phyloP scores from a whole-genome alignment of 2,888 invertebrate species.

The Leucophenga maculata region DNA sequence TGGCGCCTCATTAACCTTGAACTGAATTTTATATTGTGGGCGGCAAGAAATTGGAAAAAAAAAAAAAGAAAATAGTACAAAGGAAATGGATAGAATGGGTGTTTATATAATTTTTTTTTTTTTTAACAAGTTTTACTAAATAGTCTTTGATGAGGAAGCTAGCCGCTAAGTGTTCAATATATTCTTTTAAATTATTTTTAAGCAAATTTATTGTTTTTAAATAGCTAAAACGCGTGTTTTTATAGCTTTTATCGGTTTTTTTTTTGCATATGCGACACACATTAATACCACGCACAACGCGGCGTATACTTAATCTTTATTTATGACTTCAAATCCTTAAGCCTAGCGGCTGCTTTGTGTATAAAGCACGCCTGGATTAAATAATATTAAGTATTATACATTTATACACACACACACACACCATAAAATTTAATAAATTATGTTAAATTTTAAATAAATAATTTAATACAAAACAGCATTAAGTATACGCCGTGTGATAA shows the following conservation, averaged over 20 bases:
- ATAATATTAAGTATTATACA: neutral
- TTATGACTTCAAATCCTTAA: neutral
- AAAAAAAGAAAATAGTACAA: neutral
- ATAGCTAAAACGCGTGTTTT: neutral
- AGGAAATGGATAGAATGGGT: neutral
- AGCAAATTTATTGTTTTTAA: neutral
- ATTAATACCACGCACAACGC: neutral
- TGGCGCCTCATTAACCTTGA: conserved; percentile 27
- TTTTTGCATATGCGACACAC: no score
- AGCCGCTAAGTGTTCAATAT: neutral
- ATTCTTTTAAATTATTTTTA: neutral
- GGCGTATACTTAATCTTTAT: conserved; percentile 22
- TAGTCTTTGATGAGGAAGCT: no score
- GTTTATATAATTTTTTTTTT: conserved; percentile 3
- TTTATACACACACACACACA: neutral
- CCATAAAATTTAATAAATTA: neutral
- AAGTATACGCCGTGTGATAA: conserved; percentile 9
- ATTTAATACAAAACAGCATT: neutral
- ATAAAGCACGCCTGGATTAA: neutral
- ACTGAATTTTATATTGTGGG: conserved; percentile 10
- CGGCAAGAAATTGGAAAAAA: neutral
- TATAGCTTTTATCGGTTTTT: neutral
- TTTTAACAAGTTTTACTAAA: neutral
- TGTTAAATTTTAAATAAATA: neutral
- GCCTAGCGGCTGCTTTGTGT: no score